Conservation (phyloP, 2,797 vertebrate species). For the Chloroceryle inda region DNA sequence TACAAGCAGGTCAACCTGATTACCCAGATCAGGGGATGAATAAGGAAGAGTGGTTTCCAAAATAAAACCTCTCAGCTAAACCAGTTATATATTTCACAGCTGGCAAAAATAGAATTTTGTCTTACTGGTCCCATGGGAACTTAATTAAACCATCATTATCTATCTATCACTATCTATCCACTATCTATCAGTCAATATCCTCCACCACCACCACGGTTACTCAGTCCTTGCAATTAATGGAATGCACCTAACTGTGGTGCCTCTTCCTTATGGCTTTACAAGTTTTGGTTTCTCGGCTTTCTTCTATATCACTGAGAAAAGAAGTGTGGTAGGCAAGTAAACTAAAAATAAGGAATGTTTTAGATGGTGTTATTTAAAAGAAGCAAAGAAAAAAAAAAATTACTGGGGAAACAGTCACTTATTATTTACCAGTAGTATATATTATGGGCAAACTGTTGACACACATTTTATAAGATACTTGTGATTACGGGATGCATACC, state of each 20-base stretch:
- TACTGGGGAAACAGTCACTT: neutral
- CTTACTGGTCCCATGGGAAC: neutral
- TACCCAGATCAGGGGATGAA: neutral
- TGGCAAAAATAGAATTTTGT: neutral
- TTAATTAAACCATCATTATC: neutral
- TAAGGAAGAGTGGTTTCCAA: neutral
- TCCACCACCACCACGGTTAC: neutral
- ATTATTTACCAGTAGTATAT: neutral
- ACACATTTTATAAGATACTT: constrained; percentile 50
- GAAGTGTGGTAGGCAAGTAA: neutral
- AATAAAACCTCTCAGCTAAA: neutral
- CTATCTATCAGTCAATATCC: neutral
- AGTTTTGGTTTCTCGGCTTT: neutral
- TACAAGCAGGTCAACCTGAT: constrained; percentile 15
- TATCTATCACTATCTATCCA: too few relatives aligned
- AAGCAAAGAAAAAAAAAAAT: neutral
- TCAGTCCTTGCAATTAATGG: neutral
- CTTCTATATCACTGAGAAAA: neutral
- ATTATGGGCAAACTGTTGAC: neutral
- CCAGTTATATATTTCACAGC: neutral
- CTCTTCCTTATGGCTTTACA: neutral
- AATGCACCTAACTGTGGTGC: neutral
- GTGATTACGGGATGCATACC: neutral
- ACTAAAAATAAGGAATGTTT: neutral
- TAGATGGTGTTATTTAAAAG: neutral